Evolutionary conservation across 2,797 vertebrate species (phyloP), one percentile per base, ranked within the genome.

Genomic region (Champsocephalus esox): DNA sequence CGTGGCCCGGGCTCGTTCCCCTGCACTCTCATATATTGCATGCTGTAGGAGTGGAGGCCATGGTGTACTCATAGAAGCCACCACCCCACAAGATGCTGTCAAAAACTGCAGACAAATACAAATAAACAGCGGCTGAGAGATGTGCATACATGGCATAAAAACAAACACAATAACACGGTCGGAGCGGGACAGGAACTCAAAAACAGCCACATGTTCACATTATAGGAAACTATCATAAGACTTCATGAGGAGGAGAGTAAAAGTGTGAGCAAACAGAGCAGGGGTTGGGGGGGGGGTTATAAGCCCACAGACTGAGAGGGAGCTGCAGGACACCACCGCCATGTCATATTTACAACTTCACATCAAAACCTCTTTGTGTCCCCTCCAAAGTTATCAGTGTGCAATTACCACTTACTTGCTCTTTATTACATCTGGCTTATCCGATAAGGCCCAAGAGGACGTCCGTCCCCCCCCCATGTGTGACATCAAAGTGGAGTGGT

Each of bases 1-100:
- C 81, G 73, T 81, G 82, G 87, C 84, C 89, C 63, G 3, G 66
- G 70, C 70, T 83, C 80, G 83, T 81, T 76, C 73, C 73, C 34
- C 81, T 76, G 74, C 86, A 79, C 86, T 86, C 84, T 91, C 88
- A 78, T 88, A 91, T 90, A 92, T 91, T 89, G 89, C 88, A 84
- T 81, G 86, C 84, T 79, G 75, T 87, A 70, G 87, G 72, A 91
- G 87, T 41, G 44, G 80, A 80, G 66, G 49, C 71, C 76, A 77
- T 38, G 51, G 79, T 66, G 60, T 76, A 90, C 84, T 88, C 79
- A 67, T 75, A 75, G 81, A 51, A 88, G 68, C 68, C 74, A 56
- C 68, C 70, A 75, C 69, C 73, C 64, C 70, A 73, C 77, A 81
- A 73, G 79, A 83, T 55, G 80, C 83, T 83, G 86, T 87, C 85